Evolutionary conservation across 2,113 vertebrate genomes (phyloP).

Genomic region (Strix uralensis): DNA sequence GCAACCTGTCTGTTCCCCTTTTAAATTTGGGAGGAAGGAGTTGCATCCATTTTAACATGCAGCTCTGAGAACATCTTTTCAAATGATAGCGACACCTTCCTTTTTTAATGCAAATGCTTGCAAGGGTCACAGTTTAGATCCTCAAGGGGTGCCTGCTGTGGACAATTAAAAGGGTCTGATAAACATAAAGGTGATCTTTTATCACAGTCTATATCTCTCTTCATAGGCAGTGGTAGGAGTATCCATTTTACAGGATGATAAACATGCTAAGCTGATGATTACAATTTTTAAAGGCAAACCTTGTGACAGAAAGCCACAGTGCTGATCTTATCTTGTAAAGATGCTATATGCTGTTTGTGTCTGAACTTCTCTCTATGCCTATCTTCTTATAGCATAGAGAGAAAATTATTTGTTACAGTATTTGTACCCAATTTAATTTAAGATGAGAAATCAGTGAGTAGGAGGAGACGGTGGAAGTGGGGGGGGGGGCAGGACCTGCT

Average conservation of each 20-base stretch:
- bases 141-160: background rate
- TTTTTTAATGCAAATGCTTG: background rate
- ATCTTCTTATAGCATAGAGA: background rate
- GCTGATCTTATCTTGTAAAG: background rate
- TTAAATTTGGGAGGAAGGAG: background rate
- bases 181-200: background rate
- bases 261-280: background rate
- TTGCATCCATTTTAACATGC: background rate
- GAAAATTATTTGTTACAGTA: conserved; percentile 45
- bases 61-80: background rate
- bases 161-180: conserved; percentile 40
- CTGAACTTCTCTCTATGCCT: background rate
- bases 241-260: background rate
- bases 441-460: conserved; percentile 37
- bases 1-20: background rate
- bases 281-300: conserved; percentile 29
- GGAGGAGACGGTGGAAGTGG: background rate
- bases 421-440: conserved; percentile 51
- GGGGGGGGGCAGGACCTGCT: background rate
- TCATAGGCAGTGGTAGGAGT: background rate
- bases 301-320: background rate
- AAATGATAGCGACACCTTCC: background rate
- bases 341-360: background rate
- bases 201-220: background rate
- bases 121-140: background rate